Percentiles rank a stretch among this genome's conserved stretches.
These are phyloP conservation scores for Tachina lurida DNA, from an alignment of 2,888 invertebrate genomes.

Conservation along the genomic window DNA sequence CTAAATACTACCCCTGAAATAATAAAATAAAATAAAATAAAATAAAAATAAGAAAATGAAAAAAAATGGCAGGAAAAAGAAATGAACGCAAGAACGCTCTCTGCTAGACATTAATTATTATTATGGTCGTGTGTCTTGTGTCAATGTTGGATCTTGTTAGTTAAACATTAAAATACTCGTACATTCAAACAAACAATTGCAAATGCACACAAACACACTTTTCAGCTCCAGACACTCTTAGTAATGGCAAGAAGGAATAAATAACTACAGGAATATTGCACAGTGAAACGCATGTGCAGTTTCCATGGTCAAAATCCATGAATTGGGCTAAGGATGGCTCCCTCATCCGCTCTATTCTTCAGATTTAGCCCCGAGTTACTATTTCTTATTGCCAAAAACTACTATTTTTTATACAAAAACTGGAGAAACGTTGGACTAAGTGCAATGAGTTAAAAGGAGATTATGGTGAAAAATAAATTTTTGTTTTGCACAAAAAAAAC, in stretches of 20 bases:
- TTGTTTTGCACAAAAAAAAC: no score
- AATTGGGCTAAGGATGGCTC: no score
- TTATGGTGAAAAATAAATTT: no score
- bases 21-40: neutral
- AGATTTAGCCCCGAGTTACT: no score
- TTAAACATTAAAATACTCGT: slow-evolving; percentile 62
- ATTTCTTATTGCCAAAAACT: no score
- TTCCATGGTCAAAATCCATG: no score
- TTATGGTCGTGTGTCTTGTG: slow-evolving; percentile 79
- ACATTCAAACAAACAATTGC: slow-evolving; percentile 40
- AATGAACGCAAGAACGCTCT: slow-evolving; percentile 55
- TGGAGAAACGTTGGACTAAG: no score
- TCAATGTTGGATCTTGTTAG: slow-evolving; percentile 70
- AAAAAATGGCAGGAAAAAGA: slow-evolving; percentile 36
- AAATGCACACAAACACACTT: slow-evolving; percentile 11
- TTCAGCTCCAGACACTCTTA: slow-evolving; percentile 7
- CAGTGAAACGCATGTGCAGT: no score
- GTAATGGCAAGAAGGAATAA: slow-evolving; percentile 2
- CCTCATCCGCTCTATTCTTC: no score
- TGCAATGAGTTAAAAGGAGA: no score
- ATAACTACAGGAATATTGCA: slow-evolving; percentile 18
- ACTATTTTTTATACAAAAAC: no score
- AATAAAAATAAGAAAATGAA: neutral
- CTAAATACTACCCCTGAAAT: slow-evolving; percentile 46
- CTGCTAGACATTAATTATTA: slow-evolving; percentile 80